Conservation (phyloP, 2,888 invertebrate genomes). For the Eupithecia subumbrata region DNA sequence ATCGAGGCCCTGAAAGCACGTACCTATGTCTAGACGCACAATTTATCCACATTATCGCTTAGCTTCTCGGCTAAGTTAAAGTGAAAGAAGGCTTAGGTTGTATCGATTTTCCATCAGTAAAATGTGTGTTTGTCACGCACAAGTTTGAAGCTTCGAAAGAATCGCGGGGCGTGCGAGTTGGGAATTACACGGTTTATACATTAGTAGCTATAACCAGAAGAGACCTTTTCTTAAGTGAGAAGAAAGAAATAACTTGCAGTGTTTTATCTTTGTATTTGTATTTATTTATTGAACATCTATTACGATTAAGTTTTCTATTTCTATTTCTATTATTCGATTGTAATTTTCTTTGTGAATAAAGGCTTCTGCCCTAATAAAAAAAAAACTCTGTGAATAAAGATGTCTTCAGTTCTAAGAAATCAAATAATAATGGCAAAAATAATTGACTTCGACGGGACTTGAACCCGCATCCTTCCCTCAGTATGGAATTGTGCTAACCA, state of each 20-base stretch:
- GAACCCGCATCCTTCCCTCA: no score
- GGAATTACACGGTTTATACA: slow-evolving; percentile 30
- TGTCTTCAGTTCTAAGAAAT: no score
- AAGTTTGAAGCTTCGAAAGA: slow-evolving; percentile 51
- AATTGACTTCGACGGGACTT: no score
- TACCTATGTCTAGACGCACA: slow-evolving; percentile 29
- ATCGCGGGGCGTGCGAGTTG: slow-evolving; percentile 30
- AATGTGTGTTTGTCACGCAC: slow-evolving; percentile 64
- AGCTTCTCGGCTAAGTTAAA: slow-evolving; percentile 42
- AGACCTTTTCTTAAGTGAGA: neutral
- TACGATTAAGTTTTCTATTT: no score
- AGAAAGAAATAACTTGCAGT: neutral
- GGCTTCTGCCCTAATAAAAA: no score
- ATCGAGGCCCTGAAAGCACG: slow-evolving; percentile 22
- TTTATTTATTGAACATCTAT: no score
- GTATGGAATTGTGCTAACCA: no score
- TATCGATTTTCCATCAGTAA: slow-evolving; percentile 68
- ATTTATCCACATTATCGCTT: slow-evolving; percentile 29
- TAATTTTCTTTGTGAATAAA: no score
- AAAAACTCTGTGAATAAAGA: no score
- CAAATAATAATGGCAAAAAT: no score
- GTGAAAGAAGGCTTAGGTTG: slow-evolving; percentile 38
- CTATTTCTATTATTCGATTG: no score
- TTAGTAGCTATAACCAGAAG: slow-evolving; percentile 3
- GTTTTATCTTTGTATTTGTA: no score